Conservation (phyloP, 2,797 vertebrate genomes). For the Cuculus canorus region DNA sequence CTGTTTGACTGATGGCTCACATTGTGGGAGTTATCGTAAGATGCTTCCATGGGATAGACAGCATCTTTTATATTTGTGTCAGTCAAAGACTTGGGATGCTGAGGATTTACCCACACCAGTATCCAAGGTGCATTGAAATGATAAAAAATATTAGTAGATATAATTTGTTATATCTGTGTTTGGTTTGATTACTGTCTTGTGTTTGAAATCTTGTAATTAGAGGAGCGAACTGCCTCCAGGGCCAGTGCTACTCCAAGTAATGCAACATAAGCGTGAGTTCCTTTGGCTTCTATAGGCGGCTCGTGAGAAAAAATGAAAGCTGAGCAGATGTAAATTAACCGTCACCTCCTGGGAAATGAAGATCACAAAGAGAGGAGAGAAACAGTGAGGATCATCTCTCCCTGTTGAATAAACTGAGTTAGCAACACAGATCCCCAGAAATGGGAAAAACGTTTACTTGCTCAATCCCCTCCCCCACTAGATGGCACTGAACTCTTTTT, state of each 20-base stretch:
- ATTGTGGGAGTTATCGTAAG: background rate
- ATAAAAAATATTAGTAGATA: conserved; percentile 64
- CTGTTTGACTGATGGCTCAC: background rate
- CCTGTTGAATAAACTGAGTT: background rate
- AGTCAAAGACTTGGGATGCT: background rate
- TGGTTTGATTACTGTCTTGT: conserved; percentile 62
- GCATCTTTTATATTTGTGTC: background rate
- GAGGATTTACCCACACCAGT: background rate
- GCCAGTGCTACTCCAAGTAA: background rate
- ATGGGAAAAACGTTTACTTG: background rate
- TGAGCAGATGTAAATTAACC: background rate
- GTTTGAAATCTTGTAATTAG: conserved; percentile 62
- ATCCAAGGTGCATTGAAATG: conserved; percentile 22
- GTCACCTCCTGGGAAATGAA: background rate
- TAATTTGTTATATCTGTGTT: conserved; percentile 62
- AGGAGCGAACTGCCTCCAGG: background rate
- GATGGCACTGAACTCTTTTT: conserved; percentile 81
- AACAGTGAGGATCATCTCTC: background rate
- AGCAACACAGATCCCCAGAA: background rate
- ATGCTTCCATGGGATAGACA: background rate
- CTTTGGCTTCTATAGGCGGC: background rate
- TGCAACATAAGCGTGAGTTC: background rate
- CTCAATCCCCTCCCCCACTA: conserved; percentile 80
- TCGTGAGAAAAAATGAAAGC: background rate
- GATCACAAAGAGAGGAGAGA: background rate